phyloP scores from a whole-genome alignment of 2,888 invertebrate genomes.

The Acanthopleura granulata region DNA sequence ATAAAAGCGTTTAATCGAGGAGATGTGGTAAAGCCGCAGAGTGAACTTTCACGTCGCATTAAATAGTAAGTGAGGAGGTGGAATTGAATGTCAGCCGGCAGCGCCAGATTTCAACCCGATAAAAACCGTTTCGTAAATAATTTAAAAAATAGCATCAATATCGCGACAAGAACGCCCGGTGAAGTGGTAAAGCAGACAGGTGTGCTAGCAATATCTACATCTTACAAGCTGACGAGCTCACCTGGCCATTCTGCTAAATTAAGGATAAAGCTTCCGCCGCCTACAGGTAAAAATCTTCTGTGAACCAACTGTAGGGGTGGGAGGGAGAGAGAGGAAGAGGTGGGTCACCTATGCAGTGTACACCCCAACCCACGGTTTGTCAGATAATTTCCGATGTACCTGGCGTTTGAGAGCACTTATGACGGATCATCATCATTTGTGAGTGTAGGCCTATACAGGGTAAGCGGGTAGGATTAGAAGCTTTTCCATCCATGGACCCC shows the following conservation, averaged over 20 bases:
- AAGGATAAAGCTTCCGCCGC: not conserved
- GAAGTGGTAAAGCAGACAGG: not conserved
- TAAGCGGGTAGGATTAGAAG: too few species aligned
- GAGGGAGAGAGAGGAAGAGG: too few species aligned
- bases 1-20: too few species aligned
- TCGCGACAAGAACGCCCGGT: not conserved
- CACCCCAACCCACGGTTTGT: too few species aligned
- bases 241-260: conserved; percentile 4
- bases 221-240: not conserved
- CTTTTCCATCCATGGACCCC: too few species aligned
- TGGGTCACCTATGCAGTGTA: too few species aligned
- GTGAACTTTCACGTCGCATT: not conserved
- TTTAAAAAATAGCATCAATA: not conserved
- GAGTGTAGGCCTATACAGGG: too few species aligned
- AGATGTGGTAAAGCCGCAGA: not conserved
- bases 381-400: too few species aligned
- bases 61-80: not conserved
- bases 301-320: too few species aligned
- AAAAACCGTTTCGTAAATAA: conserved; percentile 11
- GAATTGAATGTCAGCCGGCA: not conserved
- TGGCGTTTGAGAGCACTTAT: too few species aligned
- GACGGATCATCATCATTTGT: too few species aligned
- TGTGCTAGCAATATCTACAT: not conserved
- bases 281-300: not conserved
- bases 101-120: not conserved